Percentiles rank a stretch among this genome's conserved stretches.
phyloP scores from a whole-genome alignment of 2,113 vertebrate species.

The Grus americana region DNA sequence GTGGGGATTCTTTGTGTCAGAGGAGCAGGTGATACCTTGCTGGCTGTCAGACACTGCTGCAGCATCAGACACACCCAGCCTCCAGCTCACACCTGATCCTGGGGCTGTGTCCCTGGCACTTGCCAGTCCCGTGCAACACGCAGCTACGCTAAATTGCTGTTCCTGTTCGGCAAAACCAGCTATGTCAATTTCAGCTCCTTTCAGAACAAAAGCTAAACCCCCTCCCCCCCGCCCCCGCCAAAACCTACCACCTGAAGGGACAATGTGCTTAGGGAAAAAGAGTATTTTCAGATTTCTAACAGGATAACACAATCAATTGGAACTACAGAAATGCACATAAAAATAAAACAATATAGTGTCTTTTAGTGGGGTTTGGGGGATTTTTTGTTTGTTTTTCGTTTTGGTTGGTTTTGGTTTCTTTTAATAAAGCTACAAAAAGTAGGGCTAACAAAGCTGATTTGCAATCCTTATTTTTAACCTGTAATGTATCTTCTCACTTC shows the following conservation, averaged over 20 bases:
- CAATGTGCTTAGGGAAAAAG: neutral
- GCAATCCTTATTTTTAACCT: slow-evolving; percentile 55
- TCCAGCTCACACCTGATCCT: neutral
- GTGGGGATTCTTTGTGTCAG: neutral
- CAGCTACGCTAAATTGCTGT: neutral
- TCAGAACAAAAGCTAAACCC: neutral
- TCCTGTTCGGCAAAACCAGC: slow-evolving; percentile 33
- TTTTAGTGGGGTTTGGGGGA: neutral
- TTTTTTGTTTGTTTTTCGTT: no score
- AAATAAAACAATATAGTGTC: neutral
- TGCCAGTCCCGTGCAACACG: neutral
- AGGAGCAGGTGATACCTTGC: neutral
- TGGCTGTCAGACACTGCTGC: neutral
- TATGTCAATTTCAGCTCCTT: slow-evolving; percentile 26
- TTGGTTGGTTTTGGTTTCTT: neutral
- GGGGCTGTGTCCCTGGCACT: neutral
- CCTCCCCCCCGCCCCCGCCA: no score
- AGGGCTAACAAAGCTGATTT: neutral
- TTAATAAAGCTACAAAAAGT: neutral
- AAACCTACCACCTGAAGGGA: neutral
- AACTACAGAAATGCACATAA: neutral
- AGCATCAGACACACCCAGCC: neutral
- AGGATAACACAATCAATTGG: neutral
- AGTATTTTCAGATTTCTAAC: slow-evolving; percentile 37
- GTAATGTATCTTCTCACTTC: slow-evolving; percentile 23